Conservation (phyloP, 2,797 vertebrate genomes). For the Silurus aristotelis region DNA sequence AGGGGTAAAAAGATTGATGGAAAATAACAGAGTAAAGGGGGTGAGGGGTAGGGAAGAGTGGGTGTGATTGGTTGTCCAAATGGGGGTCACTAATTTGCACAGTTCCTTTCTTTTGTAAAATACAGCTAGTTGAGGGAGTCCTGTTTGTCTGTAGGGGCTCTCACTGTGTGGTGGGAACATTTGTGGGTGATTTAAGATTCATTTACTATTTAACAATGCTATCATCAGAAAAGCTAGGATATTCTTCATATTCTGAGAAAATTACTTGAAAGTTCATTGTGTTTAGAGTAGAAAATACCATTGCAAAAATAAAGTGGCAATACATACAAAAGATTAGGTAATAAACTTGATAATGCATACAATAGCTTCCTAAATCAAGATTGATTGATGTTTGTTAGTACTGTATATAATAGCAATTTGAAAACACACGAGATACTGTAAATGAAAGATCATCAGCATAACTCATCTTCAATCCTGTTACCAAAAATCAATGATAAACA, state of each 20-base stretch:
- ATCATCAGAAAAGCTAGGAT: constrained; percentile 50
- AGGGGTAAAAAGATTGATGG: constrained; percentile 37
- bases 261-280: neutral
- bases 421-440: neutral
- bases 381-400: neutral
- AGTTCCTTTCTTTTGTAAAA: constrained; percentile 54
- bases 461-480: neutral
- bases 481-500: neutral
- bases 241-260: neutral
- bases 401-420: neutral
- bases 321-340: neutral
- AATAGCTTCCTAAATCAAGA: neutral
- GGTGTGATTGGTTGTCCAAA: constrained; percentile 29
- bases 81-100: constrained; percentile 62
- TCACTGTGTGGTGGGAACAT: constrained; percentile 54
- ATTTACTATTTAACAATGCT: constrained; percentile 47
- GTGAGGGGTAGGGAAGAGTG: constrained; percentile 19
- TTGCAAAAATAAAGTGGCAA: neutral
- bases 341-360: neutral
- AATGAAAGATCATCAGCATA: neutral
- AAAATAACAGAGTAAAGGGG: constrained; percentile 39
- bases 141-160: constrained; percentile 51
- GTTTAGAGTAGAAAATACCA: neutral
- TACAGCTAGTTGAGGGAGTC: constrained; percentile 49
- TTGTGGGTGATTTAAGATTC: constrained; percentile 56